These are phyloP conservation scores for Calyptomena viridis DNA, from an alignment of 2,113 vertebrate species.

Conservation along the genomic window DNA sequence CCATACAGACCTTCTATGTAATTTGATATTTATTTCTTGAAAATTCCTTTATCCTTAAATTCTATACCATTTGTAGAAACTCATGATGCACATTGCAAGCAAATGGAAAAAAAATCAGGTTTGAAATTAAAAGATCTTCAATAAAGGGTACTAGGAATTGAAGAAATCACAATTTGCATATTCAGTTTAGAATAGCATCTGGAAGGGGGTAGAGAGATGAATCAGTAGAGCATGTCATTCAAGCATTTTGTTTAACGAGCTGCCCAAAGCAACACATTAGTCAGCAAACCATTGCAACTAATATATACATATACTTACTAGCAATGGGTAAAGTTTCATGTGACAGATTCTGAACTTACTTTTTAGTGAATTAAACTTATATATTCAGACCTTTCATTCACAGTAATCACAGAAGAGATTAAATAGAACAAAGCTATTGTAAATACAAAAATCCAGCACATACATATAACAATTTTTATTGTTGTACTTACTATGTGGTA, in stretches of 20 bases:
- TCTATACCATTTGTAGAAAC: not conserved
- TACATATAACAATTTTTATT: not conserved
- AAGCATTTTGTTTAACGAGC: not conserved
- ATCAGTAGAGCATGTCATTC: not conserved
- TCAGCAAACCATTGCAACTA: not conserved
- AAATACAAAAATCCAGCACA: not conserved
- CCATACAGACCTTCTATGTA: not conserved
- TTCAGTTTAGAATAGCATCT: not conserved
- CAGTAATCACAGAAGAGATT: not conserved
- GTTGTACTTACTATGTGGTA: not conserved
- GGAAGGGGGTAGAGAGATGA: not conserved
- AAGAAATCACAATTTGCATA: not conserved
- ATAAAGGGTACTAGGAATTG: not conserved
- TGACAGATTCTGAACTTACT: not conserved
- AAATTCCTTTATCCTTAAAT: not conserved
- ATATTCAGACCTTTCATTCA: not conserved
- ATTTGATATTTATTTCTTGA: not conserved
- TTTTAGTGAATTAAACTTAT: not conserved
- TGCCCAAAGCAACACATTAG: not conserved
- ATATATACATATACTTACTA: not conserved
- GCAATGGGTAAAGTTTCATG: not conserved
- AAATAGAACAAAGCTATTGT: not conserved
- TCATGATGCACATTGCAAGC: not conserved
- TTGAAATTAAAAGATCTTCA: not conserved
- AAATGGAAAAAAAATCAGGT: not conserved